Base-by-base conservation (phyloP, 2,797 vertebrate species). In the Apogon talboti region DNA sequence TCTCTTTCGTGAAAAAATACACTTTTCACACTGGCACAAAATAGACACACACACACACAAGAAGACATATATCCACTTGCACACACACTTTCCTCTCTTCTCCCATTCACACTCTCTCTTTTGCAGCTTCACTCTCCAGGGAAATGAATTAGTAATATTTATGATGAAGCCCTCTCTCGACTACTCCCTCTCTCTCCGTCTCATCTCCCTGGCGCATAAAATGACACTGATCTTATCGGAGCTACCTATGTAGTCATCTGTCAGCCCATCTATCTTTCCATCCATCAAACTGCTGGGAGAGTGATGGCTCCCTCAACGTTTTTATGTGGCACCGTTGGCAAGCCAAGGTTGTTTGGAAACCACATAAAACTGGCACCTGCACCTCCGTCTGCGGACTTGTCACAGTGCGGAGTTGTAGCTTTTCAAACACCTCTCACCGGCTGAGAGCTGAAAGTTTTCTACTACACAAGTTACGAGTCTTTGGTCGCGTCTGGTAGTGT, bases 131-230 rank as follows among this genome's bases (percentile, higher is more conserved):
- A 7, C 81, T 83, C 81, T 66, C 77, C 44, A 11, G 84, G 83
- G 89, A 89, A 90, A 92, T 93, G 79, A 91, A 92, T 92, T 85
- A 90, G 84, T 89, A 84, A 93, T 91, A 93, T 93, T 92, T 93
- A 93, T 87, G 88, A 91, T 81, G 81, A 80, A 84, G 79, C 59
- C 60, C 46, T 78, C 59, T 37, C 18, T 2, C 16, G 66, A 63
- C 70, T 70, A 28, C 80, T 78, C 66, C 69, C 62, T 67, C 74
- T 53, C 71, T 71, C 70, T 81, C 71, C 75, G 74, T 90, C 83
- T 92, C 87, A 87, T 91, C 83, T 91, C 82, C 57, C 80, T 5
- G 18, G 78, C 52, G 76, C 82, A 89, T 87, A 90, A 90, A 91
- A 87, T 90, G 87, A 92, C 90, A 89, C 85, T 88, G 91, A 92